These are phyloP conservation scores for Pluvialis apricaria DNA, from an alignment of 2,113 vertebrate species.

Conservation along the genomic window DNA sequence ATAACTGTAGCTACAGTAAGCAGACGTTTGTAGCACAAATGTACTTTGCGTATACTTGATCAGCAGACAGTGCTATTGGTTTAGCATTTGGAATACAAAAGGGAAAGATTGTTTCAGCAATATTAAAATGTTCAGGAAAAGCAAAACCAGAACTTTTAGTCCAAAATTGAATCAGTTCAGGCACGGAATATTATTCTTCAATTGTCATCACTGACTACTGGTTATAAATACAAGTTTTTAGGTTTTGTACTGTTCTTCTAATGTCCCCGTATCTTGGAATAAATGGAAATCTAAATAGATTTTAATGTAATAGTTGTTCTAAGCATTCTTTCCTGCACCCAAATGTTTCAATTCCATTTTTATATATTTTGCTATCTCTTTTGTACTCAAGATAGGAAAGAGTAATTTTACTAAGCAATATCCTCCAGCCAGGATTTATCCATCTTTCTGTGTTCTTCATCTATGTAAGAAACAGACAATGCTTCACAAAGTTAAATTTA, in stretches of 20 bases:
- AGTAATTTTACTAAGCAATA: not conserved
- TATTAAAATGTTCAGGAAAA: not conserved
- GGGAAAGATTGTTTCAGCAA: not conserved
- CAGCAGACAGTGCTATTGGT: not conserved
- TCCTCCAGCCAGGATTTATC: not conserved
- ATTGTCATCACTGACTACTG: not conserved
- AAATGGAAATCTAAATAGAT: not conserved
- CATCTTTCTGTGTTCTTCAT: not conserved
- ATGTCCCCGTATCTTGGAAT: not conserved
- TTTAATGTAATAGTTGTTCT: not conserved
- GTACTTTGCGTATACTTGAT: not conserved
- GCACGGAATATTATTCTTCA: not conserved
- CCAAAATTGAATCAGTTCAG: not conserved
- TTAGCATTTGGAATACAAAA: not conserved
- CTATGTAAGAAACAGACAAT: not conserved
- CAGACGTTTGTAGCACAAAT: not conserved
- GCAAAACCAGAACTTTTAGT: not conserved
- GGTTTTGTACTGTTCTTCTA: not conserved
- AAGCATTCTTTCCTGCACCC: not conserved
- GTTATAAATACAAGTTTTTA: not conserved
- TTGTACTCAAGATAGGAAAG: not conserved
- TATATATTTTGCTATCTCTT: not conserved
- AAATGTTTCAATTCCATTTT: not conserved
- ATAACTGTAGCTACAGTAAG: not conserved
- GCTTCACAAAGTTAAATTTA: not conserved